Conservation (phyloP, 2,797 vertebrate species). For the Gymnothorax javanicus region DNA sequence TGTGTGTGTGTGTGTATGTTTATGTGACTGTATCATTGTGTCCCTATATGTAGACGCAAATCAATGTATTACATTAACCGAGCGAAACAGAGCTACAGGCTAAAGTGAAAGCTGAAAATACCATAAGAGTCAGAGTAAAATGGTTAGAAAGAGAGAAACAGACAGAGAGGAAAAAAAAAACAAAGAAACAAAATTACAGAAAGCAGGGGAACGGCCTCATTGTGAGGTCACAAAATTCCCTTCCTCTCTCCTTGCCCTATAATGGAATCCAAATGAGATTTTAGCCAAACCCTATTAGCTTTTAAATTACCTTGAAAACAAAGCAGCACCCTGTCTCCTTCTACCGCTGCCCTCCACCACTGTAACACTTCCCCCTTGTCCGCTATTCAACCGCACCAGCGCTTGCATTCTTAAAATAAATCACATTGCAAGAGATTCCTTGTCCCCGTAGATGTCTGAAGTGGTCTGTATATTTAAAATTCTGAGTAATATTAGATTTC, state of each 20-base stretch:
- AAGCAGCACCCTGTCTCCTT: conserved; percentile 29
- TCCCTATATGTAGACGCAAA: neutral
- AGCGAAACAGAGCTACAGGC: neutral
- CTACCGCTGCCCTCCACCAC: neutral
- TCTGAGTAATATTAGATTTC: conserved; percentile 47
- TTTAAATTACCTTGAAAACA: conserved; percentile 52
- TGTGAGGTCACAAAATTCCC: conserved; percentile 41
- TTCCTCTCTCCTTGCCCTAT: conserved; percentile 38
- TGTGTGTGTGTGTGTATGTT: neutral
- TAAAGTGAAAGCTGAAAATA: neutral
- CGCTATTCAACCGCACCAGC: conserved; percentile 24
- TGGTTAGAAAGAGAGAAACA: too few species aligned
- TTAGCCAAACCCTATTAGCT: conserved; percentile 51
- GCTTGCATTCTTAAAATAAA: conserved; percentile 20
- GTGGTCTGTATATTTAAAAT: conserved; percentile 39
- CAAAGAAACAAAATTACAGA: neutral
- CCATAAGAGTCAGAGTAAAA: too few species aligned
- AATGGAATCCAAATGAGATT: conserved; percentile 57
- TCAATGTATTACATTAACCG: neutral
- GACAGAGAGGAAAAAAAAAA: too few species aligned
- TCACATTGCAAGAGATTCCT: conserved; percentile 28
- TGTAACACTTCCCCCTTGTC: neutral
- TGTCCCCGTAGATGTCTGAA: conserved; percentile 17
- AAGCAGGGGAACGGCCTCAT: neutral
- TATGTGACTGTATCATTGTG: neutral